Percentiles rank a stretch among this genome's conserved stretches.
Conservation (phyloP, 2,797 vertebrate species). For the Apogon hyalosoma region DNA sequence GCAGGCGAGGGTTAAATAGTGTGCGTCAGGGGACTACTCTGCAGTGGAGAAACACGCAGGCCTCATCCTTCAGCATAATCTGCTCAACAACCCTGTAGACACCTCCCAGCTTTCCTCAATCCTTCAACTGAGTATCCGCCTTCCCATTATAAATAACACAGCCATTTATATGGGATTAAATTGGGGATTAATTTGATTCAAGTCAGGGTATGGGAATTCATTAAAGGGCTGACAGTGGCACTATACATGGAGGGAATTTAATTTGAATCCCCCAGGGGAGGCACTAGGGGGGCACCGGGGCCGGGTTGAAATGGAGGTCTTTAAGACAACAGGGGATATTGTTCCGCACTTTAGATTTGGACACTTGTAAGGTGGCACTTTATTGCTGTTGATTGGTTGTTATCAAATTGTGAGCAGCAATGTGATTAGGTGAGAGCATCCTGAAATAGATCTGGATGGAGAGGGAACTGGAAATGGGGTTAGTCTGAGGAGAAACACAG, state of each 20-base stretch:
- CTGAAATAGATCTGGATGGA: slow-evolving; percentile 24
- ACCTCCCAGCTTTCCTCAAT: slow-evolving; percentile 76
- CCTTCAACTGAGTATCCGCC: slow-evolving; percentile 75
- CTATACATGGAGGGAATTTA: slow-evolving; percentile 81
- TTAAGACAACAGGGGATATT: slow-evolving; percentile 68
- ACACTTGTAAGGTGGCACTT: slow-evolving; percentile 61
- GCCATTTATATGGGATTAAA: slow-evolving; percentile 87
- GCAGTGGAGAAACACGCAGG: slow-evolving; percentile 70
- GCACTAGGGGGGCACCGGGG: slow-evolving; percentile 55
- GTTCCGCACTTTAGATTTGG: slow-evolving; percentile 57
- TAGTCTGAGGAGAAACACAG: slow-evolving; percentile 8
- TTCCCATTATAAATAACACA: slow-evolving; percentile 78
- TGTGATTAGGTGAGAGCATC: slow-evolving; percentile 32
- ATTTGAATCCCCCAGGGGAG: slow-evolving; percentile 79
- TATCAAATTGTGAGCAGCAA: slow-evolving; percentile 60
- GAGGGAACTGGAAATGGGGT: slow-evolving; percentile 3
- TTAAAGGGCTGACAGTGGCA: slow-evolving; percentile 78
- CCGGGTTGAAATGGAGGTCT: slow-evolving; percentile 64
- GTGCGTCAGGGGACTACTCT: slow-evolving; percentile 86
- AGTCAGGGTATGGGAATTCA: slow-evolving; percentile 85
- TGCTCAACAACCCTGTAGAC: slow-evolving; percentile 77
- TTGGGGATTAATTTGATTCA: slow-evolving; percentile 85
- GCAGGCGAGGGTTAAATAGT: slow-evolving; percentile 89
- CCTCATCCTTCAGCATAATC: slow-evolving; percentile 82
- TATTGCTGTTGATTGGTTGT: slow-evolving; percentile 70